Evolutionary conservation across 2,113 vertebrate species (phyloP).

Genomic region (Silurus meridionalis): DNA sequence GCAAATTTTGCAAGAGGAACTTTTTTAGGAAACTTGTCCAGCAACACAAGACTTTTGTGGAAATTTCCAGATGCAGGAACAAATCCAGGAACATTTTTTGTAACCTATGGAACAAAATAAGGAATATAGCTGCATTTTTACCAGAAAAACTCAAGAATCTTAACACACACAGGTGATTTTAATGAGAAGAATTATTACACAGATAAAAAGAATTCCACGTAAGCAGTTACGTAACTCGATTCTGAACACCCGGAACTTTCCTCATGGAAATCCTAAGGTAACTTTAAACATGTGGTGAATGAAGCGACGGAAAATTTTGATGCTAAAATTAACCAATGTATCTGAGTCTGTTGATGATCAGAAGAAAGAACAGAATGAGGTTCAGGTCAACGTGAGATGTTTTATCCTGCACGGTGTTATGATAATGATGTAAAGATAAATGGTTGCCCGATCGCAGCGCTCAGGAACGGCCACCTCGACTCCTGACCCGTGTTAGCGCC

Average conservation of each 20-base stretch:
- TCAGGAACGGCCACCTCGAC: not conserved
- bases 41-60: no score
- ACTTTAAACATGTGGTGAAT: not conserved
- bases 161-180: not conserved
- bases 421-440: not conserved
- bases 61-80: no score
- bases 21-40: no score
- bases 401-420: not conserved
- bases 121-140: no score
- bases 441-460: no score
- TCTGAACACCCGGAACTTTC: not conserved
- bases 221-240: not conserved
- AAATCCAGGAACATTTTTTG: no score
- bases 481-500: slow-evolving; percentile 10
- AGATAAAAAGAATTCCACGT: not conserved
- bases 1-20: no score
- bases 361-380: not conserved
- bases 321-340: not conserved
- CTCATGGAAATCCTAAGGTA: not conserved
- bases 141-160: not conserved
- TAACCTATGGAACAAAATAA: no score
- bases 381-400: not conserved
- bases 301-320: no score
- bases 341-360: not conserved
- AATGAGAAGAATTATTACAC: not conserved